These are phyloP conservation scores for Meloidogyne floridensis DNA, from an alignment of 1,140 invertebrate genomes.

Conservation along the genomic window DNA sequence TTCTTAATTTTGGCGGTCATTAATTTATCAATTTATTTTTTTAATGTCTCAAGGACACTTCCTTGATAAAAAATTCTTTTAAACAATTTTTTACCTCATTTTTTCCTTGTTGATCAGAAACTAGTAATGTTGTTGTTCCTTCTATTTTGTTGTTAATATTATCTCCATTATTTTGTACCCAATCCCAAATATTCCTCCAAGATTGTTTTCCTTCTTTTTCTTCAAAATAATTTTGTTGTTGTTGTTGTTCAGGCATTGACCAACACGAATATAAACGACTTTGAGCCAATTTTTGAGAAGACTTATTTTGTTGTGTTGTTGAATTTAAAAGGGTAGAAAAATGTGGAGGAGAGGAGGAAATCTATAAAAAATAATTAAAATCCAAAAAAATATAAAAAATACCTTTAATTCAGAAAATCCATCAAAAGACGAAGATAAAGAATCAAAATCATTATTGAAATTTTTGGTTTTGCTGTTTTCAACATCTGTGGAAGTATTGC, in stretches of 20 bases:
- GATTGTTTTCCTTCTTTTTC: constrained; percentile 15
- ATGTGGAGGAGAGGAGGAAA: not conserved
- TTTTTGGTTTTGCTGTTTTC: not conserved
- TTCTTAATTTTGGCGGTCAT: no score
- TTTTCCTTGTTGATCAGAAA: constrained; percentile 13
- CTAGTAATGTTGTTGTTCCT: constrained; percentile 1
- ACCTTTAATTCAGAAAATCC: not conserved
- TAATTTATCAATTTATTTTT: no score
- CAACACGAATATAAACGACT: constrained; percentile 28
- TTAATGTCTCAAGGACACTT: no score
- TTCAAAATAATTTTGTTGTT: not conserved
- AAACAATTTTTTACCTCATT: not conserved
- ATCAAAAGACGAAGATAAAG: not conserved
- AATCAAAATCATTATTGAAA: not conserved
- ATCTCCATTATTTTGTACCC: constrained; percentile 18
- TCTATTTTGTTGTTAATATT: not conserved
- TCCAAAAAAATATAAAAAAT: not conserved
- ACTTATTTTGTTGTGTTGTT: not conserved
- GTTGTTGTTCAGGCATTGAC: constrained; percentile 22
- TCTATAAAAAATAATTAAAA: not conserved
- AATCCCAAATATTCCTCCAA: constrained; percentile 31
- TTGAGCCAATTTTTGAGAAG: constrained; percentile 11
- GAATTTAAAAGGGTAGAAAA: not conserved
- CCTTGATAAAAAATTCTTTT: not conserved
- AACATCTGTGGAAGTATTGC: not conserved